phyloP scores from a whole-genome alignment of 2,797 vertebrate species.

The Heterohyrax brucei region DNA sequence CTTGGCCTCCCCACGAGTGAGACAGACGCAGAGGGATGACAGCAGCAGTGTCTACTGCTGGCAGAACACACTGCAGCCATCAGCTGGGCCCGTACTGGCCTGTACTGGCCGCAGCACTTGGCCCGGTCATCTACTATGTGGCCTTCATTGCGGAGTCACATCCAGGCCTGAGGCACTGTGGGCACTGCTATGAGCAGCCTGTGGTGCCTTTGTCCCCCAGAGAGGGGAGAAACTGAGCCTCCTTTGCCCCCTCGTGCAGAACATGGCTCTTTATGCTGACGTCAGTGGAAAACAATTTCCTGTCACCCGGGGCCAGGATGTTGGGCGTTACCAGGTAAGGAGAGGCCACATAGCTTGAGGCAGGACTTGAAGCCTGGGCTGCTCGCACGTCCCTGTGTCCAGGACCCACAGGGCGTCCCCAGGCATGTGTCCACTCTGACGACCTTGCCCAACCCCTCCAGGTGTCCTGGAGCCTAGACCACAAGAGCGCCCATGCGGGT shows the following conservation, averaged over 20 bases:
- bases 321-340: slow-evolving; percentile 96
- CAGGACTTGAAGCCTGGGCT: background rate
- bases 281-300: slow-evolving; percentile 97
- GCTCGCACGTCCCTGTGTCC: background rate
- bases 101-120: too few relatives aligned
- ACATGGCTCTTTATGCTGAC: slow-evolving; percentile 96
- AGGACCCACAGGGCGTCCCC: background rate
- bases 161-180: background rate
- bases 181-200: slow-evolving; percentile 61
- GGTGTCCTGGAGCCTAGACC: slow-evolving; percentile 97
- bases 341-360: too few relatives aligned
- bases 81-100: background rate
- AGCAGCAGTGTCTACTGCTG: background rate
- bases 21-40: background rate
- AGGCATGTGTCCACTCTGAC: background rate
- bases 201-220: background rate
- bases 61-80: slow-evolving; percentile 8
- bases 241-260: slow-evolving; percentile 88
- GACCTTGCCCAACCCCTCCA: slow-evolving; percentile 72
- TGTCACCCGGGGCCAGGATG: slow-evolving; percentile 96
- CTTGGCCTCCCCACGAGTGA: background rate
- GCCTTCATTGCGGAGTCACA: too few relatives aligned
- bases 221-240: background rate
- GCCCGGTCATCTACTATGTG: too few relatives aligned
- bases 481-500: slow-evolving; percentile 95